Evolutionary conservation across 2,888 invertebrate genomes (phyloP).

Genomic region (Synergus laeviventris): DNA sequence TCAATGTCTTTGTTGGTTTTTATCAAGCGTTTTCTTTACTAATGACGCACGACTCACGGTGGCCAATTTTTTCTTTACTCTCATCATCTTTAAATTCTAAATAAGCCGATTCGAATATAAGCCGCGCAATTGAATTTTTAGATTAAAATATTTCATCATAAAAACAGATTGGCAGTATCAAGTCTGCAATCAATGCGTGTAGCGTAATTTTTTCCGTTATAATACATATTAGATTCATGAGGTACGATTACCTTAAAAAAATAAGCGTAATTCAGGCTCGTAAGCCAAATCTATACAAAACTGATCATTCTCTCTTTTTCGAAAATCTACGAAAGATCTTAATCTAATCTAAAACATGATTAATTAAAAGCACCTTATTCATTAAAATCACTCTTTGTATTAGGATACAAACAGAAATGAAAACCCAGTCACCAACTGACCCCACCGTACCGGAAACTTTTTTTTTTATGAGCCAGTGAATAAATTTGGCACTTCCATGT

Average conservation of each 20-base stretch:
- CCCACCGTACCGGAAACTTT: background rate
- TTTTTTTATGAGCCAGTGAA: background rate
- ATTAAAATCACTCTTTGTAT: constrained; percentile 39
- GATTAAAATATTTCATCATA: constrained; percentile 48
- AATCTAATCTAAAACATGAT: constrained; percentile 66
- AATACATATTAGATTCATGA: constrained; percentile 34
- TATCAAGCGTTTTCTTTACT: constrained; percentile 30
- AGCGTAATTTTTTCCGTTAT: constrained; percentile 20
- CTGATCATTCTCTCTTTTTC: constrained; percentile 44
- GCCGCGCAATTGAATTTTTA: constrained; percentile 30
- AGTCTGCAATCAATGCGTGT: background rate
- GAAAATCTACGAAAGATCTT: constrained; percentile 56
- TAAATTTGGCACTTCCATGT: constrained; percentile 19
- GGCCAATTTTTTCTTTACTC: constrained; percentile 57
- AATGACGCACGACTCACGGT: constrained; percentile 52
- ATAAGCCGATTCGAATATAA: constrained; percentile 23
- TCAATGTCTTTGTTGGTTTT: constrained; percentile 33
- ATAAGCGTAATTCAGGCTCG: constrained; percentile 67
- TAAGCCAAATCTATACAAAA: constrained; percentile 54
- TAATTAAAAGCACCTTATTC: constrained; percentile 67
- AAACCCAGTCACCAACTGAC: constrained; percentile 47
- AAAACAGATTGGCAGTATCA: constrained; percentile 24
- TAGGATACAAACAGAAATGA: constrained; percentile 24
- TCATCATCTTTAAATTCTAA: background rate
- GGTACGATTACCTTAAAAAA: constrained; percentile 45